Conservation (phyloP, 2,113 vertebrate genomes). For the Ceyx margarethae region DNA sequence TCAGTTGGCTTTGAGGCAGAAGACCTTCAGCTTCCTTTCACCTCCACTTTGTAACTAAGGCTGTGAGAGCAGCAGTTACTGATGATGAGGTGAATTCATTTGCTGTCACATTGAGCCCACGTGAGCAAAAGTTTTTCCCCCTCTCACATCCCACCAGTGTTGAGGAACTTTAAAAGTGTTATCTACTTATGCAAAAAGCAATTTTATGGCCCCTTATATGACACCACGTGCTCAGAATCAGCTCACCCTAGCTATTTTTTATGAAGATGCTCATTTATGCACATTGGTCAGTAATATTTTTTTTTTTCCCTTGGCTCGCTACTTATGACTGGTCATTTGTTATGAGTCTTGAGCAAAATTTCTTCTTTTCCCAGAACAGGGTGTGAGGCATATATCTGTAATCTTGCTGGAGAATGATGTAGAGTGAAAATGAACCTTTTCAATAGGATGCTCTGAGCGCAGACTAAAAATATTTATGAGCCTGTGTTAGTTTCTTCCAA, state of each 20-base stretch:
- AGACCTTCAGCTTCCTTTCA: neutral
- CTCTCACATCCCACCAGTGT: neutral
- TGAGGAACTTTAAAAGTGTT: neutral
- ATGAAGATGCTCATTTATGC: constrained; percentile 3
- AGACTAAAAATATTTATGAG: constrained; percentile 46
- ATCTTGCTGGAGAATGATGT: neutral
- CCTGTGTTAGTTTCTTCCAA: neutral
- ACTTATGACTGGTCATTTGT: neutral
- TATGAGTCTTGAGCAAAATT: neutral
- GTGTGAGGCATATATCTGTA: constrained; percentile 7
- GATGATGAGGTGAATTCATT: neutral
- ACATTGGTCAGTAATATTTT: neutral
- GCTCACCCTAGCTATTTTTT: neutral
- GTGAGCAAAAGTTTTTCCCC: neutral
- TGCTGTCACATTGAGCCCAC: neutral
- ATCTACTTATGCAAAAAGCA: neutral
- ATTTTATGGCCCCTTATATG: constrained; percentile 23
- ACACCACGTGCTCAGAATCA: neutral
- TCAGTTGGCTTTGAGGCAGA: neutral
- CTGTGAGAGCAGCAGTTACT: neutral
- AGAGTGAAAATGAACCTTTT: constrained; percentile 19
- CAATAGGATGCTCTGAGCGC: neutral
- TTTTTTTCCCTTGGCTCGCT: neutral
- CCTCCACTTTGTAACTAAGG: neutral
- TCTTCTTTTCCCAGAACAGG: neutral